These are phyloP conservation scores for Epinephelus lanceolatus DNA, from an alignment of 2,113 vertebrate genomes.

Conservation along the genomic window DNA sequence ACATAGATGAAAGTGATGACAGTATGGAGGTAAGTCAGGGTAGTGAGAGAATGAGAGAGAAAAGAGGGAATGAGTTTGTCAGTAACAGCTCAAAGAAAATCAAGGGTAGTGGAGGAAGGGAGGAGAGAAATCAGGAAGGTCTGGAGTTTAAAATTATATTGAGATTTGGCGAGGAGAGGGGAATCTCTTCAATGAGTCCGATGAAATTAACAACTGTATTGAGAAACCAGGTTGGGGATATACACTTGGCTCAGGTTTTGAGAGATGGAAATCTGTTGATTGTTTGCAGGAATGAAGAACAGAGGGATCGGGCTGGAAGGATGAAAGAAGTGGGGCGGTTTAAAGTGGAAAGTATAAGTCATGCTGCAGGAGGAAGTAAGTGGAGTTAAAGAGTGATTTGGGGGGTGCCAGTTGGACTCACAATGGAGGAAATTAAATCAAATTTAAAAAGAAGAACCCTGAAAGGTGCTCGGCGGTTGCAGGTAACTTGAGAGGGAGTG, in stretches of 20 bases:
- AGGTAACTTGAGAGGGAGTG: background rate
- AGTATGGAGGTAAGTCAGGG: too few species aligned
- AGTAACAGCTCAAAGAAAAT: too few species aligned
- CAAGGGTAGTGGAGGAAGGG: too few species aligned
- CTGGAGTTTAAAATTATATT: background rate
- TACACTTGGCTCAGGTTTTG: too few species aligned
- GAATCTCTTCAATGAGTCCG: background rate
- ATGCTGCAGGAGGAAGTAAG: background rate
- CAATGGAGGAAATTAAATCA: background rate
- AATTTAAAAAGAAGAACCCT: background rate
- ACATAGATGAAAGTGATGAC: too few species aligned
- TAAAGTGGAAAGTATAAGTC: background rate
- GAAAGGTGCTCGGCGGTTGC: background rate
- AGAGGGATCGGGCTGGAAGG: background rate
- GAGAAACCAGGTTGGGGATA: too few species aligned
- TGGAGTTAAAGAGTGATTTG: background rate
- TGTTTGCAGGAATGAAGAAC: background rate
- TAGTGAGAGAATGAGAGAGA: too few species aligned
- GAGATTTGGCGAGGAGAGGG: background rate
- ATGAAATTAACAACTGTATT: background rate
- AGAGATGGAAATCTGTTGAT: too few species aligned
- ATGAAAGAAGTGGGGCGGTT: background rate
- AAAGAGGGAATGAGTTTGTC: too few species aligned
- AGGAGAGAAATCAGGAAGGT: background rate
- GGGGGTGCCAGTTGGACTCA: background rate